Base-by-base conservation (phyloP, 2,113 vertebrate species). In the Vulpes lagopus region DNA sequence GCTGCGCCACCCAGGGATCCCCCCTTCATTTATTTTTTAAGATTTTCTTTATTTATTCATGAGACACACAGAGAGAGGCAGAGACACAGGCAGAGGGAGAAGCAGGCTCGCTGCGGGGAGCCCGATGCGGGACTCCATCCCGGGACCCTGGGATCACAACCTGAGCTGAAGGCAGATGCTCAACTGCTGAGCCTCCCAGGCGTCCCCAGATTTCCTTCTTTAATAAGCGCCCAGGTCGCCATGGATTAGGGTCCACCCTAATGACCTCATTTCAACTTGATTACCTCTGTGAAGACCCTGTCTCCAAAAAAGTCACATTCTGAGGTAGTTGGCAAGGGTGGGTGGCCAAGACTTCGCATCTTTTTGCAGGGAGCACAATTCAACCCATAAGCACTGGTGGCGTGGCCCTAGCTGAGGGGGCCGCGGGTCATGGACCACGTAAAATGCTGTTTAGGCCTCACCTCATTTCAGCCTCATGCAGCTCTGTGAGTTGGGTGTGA, bases 401-500 rank as follows among this genome's bases (percentile, higher is more conserved):
- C 8, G 3, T 2, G 7, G 4, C 15, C 6, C 27, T 7, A 30
- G 80, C 9, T 35, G 89, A 60, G 71, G 35, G 43, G 53, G 49
- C 57, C 7, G 5, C 43, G 43, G 43, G 43, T 43, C 43, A 43
- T 43, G 43, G 43, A 43, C 55, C 12, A 5, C 19, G 53, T 38
- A 49, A 6, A 23, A 11, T 27, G 55, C 82, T 60, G 12, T 0
- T 3, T 25, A 3, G 32, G 73, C 38, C 6, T 55, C 23, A 0
- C 51, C 76, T 74, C 12, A 4, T 30, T 53, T 38, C 14, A 57
- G 30, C 43, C 67, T 60, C 27, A 0, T 43, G 11, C 55, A 69
- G 7, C 35, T 27, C 43, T 11, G 0, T 0, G 14, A 65, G 22
- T 32, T 20, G 85, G 53, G 11, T 43, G 25, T 53, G 55, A 38